Conservation (phyloP, 2,888 invertebrate species). For the Mechanitis mazaeus region DNA sequence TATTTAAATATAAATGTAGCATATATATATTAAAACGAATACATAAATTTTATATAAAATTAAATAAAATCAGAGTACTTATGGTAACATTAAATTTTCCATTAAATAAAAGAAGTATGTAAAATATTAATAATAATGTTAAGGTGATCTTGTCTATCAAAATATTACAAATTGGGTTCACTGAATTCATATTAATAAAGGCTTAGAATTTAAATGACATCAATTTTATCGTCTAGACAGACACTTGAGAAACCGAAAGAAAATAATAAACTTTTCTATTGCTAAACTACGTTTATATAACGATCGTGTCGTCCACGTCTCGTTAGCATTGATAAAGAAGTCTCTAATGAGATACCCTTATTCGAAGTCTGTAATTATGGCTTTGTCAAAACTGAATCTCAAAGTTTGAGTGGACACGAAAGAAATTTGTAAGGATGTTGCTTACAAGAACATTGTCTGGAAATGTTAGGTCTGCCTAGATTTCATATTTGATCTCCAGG, state of each 20-base stretch:
- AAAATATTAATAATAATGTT: too few species aligned
- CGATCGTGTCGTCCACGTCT: conserved; percentile 16
- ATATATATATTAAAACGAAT: too few species aligned
- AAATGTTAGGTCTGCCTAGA: not conserved
- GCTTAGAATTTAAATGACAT: conserved; percentile 5
- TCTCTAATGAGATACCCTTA: conserved; percentile 20
- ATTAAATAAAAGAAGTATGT: too few species aligned
- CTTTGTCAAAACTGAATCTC: not conserved
- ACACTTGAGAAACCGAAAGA: conserved; percentile 9
- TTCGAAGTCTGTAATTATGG: not conserved
- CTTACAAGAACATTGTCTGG: not conserved
- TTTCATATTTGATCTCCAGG: not conserved
- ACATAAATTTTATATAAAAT: too few species aligned
- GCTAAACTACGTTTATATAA: conserved; percentile 14
- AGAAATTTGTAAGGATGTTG: not conserved
- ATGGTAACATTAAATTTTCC: too few species aligned
- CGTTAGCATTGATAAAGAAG: conserved; percentile 11
- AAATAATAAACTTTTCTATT: conserved; percentile 10
- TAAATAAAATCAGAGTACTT: too few species aligned
- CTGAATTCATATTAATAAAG: not conserved
- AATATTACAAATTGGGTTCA: not conserved
- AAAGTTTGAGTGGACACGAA: not conserved
- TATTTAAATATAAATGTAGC: too few species aligned
- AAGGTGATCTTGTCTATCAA: not conserved
- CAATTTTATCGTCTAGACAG: conserved; percentile 17